These are phyloP conservation scores for Pogonognathellus flavescens DNA, from an alignment of 1,140 invertebrate genomes.

Conservation along the genomic window DNA sequence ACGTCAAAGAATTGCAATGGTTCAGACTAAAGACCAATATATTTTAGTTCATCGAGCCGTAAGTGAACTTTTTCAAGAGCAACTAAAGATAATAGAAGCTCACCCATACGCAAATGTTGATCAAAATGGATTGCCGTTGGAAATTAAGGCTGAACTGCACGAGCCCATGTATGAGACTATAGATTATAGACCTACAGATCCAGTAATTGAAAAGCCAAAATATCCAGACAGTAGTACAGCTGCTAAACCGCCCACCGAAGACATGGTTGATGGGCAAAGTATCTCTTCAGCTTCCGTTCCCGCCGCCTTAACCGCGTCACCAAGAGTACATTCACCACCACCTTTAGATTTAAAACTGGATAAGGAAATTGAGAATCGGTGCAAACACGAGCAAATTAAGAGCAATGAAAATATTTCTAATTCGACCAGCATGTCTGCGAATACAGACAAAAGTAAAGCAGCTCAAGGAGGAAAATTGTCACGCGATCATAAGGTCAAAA, in stretches of 20 bases:
- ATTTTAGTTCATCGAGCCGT: constrained; percentile 74
- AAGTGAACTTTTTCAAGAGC: constrained; percentile 73
- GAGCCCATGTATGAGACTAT: constrained; percentile 68
- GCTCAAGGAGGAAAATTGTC: no score
- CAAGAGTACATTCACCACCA: background rate
- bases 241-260: background rate
- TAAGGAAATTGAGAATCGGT: constrained; percentile 69
- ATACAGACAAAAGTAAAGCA: no score
- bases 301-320: background rate
- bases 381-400: background rate
- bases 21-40: constrained; percentile 76
- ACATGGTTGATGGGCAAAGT: background rate
- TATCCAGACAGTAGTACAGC: background rate
- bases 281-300: constrained; percentile 17
- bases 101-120: constrained; percentile 76
- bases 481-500: background rate
- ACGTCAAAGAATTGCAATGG: constrained; percentile 76
- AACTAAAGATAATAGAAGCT: constrained; percentile 74
- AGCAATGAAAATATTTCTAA: constrained; percentile 25
- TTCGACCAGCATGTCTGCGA: no score
- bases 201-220: background rate
- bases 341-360: constrained; percentile 59
- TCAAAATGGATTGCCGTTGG: constrained; percentile 70
- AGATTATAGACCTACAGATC: background rate
- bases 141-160: constrained; percentile 67